These are phyloP conservation scores for Hedychridium roseum DNA, from an alignment of 2,888 invertebrate genomes.

Conservation along the genomic window DNA sequence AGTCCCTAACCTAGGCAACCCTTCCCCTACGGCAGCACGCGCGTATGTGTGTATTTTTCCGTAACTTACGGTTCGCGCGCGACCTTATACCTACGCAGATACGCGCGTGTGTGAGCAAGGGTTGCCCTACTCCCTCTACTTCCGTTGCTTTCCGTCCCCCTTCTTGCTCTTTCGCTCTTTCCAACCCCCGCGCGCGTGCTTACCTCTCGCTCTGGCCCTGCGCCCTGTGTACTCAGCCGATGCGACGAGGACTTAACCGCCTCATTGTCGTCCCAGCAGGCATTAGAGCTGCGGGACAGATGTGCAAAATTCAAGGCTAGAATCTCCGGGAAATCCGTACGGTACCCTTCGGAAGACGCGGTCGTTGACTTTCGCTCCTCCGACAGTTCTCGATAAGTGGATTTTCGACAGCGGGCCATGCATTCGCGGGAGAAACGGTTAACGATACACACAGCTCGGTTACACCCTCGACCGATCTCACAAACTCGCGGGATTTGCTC, in stretches of 20 bases:
- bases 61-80: slow-evolving; percentile 33
- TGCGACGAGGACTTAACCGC: slow-evolving; percentile 57
- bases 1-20: slow-evolving; percentile 63
- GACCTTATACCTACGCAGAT: slow-evolving; percentile 18
- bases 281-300: slow-evolving; percentile 53
- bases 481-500: too few species aligned
- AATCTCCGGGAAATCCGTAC: slow-evolving; percentile 25
- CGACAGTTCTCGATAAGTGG: too few species aligned
- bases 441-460: too few species aligned
- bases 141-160: too few species aligned
- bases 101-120: slow-evolving; percentile 13
- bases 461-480: too few species aligned
- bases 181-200: slow-evolving; percentile 17
- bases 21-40: slow-evolving; percentile 51
- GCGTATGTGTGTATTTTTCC: slow-evolving; percentile 39
- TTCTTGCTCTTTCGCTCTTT: slow-evolving; percentile 17
- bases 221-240: slow-evolving; percentile 57
- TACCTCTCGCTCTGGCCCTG: slow-evolving; percentile 30
- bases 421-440: too few species aligned
- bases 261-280: slow-evolving; percentile 56
- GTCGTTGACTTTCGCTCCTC: too few species aligned
- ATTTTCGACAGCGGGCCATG: too few species aligned
- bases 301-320: slow-evolving; percentile 57
- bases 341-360: slow-evolving; percentile 7
- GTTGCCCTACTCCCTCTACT: slow-evolving; percentile 30